phyloP scores from a whole-genome alignment of 1,140 invertebrate species.

The Brachionus plicatilis region DNA sequence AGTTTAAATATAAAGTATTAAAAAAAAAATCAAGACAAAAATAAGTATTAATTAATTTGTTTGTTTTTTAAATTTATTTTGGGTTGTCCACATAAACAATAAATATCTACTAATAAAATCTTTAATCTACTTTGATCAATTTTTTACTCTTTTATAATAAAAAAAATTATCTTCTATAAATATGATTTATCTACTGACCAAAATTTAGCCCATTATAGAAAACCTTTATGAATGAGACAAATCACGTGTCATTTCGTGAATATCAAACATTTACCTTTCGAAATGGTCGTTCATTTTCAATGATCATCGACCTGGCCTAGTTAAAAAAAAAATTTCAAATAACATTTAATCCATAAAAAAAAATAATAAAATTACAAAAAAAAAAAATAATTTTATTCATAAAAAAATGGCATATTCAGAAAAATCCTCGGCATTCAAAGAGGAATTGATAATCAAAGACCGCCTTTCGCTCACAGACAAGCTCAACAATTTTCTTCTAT shows the following conservation, averaged over 20 bases:
- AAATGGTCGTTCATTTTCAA: neutral
- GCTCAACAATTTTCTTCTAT: constrained; percentile 31
- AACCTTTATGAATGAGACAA: neutral
- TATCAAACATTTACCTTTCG: neutral
- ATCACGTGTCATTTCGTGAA: neutral
- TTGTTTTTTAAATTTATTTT: too few relatives aligned
- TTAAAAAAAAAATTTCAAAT: neutral
- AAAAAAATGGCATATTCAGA: constrained; percentile 38
- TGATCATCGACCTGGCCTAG: neutral
- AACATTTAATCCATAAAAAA: neutral
- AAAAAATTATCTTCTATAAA: too few relatives aligned
- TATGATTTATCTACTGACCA: too few relatives aligned
- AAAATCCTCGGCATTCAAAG: constrained; percentile 23
- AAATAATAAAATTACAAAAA: neutral
- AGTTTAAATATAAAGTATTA: too few relatives aligned
- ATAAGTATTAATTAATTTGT: too few relatives aligned
- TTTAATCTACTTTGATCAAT: too few relatives aligned
- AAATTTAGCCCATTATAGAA: too few relatives aligned
- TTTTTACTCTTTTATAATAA: too few relatives aligned
- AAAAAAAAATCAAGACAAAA: too few relatives aligned
- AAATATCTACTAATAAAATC: too few relatives aligned
- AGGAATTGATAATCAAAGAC: constrained; percentile 40
- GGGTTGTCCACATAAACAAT: too few relatives aligned
- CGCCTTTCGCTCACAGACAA: constrained; percentile 24
- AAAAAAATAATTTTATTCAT: neutral